Conservation (phyloP, 1,140 invertebrate genomes). For the Cydia amplana region DNA sequence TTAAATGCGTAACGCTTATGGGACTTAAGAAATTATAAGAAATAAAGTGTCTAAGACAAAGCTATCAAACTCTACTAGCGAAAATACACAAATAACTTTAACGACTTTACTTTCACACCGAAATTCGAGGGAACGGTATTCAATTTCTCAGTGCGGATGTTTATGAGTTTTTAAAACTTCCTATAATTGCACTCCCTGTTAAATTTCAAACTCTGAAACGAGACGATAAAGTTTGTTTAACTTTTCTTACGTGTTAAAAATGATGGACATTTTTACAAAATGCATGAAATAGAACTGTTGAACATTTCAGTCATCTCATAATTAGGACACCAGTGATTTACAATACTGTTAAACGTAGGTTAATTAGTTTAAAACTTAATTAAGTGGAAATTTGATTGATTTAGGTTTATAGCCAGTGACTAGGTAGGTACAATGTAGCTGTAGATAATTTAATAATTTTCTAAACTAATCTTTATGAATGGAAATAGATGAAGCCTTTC, state of each 20-base stretch:
- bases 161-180: slow-evolving; percentile 19
- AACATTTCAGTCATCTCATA: background rate
- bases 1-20: background rate
- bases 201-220: slow-evolving; percentile 16
- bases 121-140: slow-evolving; percentile 14
- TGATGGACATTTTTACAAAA: slow-evolving; percentile 13
- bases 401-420: no score
- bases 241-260: slow-evolving; percentile 19
- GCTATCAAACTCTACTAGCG: slow-evolving; percentile 10
- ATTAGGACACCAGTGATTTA: background rate
- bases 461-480: no score
- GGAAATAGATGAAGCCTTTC: no score
- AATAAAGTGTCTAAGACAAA: no score
- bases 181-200: slow-evolving; percentile 19
- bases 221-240: slow-evolving; percentile 4
- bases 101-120: slow-evolving; percentile 16
- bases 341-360: background rate
- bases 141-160: slow-evolving; percentile 13
- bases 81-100: slow-evolving; percentile 15
- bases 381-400: no score
- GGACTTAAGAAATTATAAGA: no score
- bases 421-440: no score
- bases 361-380: background rate
- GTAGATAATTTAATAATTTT: no score
- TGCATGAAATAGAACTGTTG: background rate